phyloP scores from a whole-genome alignment of 1,140 invertebrate genomes.

The Trichonephila clavata region DNA sequence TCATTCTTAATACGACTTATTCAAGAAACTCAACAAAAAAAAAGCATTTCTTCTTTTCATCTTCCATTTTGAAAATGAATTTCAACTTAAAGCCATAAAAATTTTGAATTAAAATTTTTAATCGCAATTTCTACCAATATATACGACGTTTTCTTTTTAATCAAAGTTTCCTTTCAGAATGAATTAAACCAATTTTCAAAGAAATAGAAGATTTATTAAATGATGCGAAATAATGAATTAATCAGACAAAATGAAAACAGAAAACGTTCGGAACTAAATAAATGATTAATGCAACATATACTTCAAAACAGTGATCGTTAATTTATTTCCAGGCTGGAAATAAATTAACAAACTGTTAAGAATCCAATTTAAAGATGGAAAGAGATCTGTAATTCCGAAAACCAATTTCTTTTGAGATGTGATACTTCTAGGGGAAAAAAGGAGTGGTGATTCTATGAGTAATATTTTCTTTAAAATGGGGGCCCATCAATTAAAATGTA shows the following conservation, averaged over 20 bases:
- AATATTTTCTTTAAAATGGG: too few relatives aligned
- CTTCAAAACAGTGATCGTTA: not conserved
- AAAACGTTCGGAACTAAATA: not conserved
- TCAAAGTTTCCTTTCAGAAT: not conserved
- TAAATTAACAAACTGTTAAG: not conserved
- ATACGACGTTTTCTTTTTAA: not conserved
- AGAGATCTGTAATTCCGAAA: not conserved
- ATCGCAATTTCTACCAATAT: not conserved
- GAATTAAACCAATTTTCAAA: not conserved
- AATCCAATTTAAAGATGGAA: not conserved
- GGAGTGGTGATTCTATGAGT: too few relatives aligned
- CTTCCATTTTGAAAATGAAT: too few relatives aligned
- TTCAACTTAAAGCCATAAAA: too few relatives aligned
- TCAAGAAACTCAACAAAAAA: too few relatives aligned
- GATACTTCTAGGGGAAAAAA: too few relatives aligned
- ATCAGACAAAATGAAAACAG: not conserved
- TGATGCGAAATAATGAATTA: not conserved
- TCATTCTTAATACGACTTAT: too few relatives aligned
- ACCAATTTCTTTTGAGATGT: not conserved
- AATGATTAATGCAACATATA: not conserved
- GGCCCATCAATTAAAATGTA: too few relatives aligned
- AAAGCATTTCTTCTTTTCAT: too few relatives aligned
- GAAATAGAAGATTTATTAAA: not conserved
- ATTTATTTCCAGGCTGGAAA: not conserved
- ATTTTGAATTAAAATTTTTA: too few relatives aligned